These are phyloP conservation scores for Toxotes jaculatrix DNA, from an alignment of 2,113 vertebrate genomes.

Conservation along the genomic window DNA sequence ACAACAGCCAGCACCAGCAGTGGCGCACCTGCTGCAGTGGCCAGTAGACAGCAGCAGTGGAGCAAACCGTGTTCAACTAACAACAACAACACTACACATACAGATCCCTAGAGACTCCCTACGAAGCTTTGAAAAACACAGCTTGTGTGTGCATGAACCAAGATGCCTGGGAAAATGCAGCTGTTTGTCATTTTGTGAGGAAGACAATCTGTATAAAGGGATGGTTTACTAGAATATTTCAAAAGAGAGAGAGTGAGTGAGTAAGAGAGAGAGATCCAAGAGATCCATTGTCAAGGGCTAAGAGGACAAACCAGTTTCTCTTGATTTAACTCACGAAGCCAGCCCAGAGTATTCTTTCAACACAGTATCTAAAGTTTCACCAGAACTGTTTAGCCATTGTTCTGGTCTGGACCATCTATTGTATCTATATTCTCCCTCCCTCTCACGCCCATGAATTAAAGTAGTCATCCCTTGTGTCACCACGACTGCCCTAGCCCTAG, in stretches of 20 bases:
- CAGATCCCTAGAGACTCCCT: conserved; percentile 25
- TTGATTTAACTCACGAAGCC: conserved; percentile 55
- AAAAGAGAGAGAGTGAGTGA: not conserved
- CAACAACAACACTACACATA: conserved; percentile 17
- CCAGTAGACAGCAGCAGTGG: conserved; percentile 19
- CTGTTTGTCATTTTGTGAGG: not conserved
- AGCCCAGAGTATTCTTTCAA: conserved; percentile 49
- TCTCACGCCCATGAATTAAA: conserved; percentile 60
- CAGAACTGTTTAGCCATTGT: conserved; percentile 72
- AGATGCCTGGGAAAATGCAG: not conserved
- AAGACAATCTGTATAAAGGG: not conserved
- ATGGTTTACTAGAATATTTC: not conserved
- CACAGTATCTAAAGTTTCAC: conserved; percentile 69
- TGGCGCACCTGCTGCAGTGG: conserved; percentile 10
- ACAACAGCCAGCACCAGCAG: conserved; percentile 11
- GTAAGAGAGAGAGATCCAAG: conserved; percentile 15
- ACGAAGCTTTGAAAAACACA: conserved; percentile 24
- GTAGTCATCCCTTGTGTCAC: conserved; percentile 47
- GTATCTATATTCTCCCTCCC: conserved; percentile 46
- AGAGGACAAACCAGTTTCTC: conserved; percentile 77
- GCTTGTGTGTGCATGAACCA: not conserved
- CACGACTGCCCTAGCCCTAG: conserved; percentile 40
- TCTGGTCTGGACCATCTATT: conserved; percentile 61
- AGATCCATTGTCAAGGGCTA: conserved; percentile 28
- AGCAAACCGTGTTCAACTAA: conserved; percentile 37